Base-by-base conservation (phyloP, 2,888 invertebrate genomes). In the Lepidocyrtinus sp. region DNA sequence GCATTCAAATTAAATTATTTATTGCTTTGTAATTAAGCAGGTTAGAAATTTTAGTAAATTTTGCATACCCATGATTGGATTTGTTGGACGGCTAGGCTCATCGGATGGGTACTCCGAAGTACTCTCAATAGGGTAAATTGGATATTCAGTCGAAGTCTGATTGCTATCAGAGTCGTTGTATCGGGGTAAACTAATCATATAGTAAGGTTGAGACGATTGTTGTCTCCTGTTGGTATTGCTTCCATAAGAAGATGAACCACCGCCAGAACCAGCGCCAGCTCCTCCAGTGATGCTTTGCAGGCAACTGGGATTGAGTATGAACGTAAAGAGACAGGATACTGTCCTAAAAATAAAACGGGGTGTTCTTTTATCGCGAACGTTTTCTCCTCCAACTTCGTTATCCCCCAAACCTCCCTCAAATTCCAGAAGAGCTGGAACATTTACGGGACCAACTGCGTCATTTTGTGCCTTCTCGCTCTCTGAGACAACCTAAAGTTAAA, bases 291-390 rank as follows among this genome's bases (percentile, higher is more conserved):
- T 65, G 21, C 71, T 67, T 26, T 70, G 71, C 22, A 81, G 74
- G 63, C 85, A 85, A 17, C 70, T 71, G 15, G 85, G 85, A 67
- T 85, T 85, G 1, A 82, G 21, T 19, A 83, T 75, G 36, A 85
- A 82, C 0, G 84, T 84, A 50, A 85, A 74, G 1, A 85, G 71
- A 64, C 85, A 85, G 1, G 78, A 64, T n/a, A 79, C 82, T 17
- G 82, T 69, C 26, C 83, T 25, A 12, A 74, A 68, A 5, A 85
- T 62, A 19, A 76, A 72, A 5, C 81, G 82, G 7, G 84, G 68
- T 0, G 81, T 83, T 65, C 85, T 22, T 67, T 84, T 85, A 24
- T 79, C 68, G n/a, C 84, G 71, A n/a, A 68, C 19, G 22, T n/a
- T 62, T 12, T 21, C 24, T 9, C 25, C 46, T 3, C 62, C 71